Percentiles rank a stretch among this genome's conserved stretches.
Conservation (phyloP, 2,888 invertebrate genomes). For the Nomada goodeniana region DNA sequence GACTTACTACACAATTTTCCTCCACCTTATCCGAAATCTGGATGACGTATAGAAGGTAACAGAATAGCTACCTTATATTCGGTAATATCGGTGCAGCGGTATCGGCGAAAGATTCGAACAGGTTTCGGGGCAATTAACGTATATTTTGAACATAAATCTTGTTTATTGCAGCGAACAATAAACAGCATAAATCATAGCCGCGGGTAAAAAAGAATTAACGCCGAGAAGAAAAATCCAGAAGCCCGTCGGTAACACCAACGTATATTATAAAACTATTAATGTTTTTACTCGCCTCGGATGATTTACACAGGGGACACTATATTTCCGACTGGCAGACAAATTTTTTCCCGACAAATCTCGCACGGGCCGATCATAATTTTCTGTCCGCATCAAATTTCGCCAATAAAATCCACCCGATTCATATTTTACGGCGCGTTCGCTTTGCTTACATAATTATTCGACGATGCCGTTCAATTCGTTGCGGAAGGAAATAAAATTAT, state of each 20-base stretch:
- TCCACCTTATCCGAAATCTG: not conserved
- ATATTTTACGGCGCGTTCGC: too few species aligned
- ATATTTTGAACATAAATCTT: not conserved
- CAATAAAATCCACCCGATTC: too few species aligned
- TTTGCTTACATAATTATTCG: too few species aligned
- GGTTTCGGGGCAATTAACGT: not conserved
- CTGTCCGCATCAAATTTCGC: too few species aligned
- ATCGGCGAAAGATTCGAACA: not conserved
- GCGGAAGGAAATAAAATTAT: too few species aligned
- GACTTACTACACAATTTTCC: slow-evolving; percentile 13
- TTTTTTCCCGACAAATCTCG: too few species aligned
- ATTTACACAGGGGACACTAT: not conserved
- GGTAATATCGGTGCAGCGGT: not conserved
- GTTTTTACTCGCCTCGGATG: not conserved
- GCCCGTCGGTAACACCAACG: not conserved
- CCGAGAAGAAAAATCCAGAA: not conserved
- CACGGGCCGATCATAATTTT: too few species aligned
- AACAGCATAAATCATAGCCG: too few species aligned
- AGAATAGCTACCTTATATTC: not conserved
- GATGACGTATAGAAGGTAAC: not conserved
- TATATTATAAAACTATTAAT: not conserved
- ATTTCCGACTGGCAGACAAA: not conserved
- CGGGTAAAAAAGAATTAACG: too few species aligned
- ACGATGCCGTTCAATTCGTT: too few species aligned
- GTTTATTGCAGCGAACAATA: too few species aligned